These are phyloP conservation scores for Dicycla oo DNA, from an alignment of 2,888 invertebrate species.

Conservation along the genomic window DNA sequence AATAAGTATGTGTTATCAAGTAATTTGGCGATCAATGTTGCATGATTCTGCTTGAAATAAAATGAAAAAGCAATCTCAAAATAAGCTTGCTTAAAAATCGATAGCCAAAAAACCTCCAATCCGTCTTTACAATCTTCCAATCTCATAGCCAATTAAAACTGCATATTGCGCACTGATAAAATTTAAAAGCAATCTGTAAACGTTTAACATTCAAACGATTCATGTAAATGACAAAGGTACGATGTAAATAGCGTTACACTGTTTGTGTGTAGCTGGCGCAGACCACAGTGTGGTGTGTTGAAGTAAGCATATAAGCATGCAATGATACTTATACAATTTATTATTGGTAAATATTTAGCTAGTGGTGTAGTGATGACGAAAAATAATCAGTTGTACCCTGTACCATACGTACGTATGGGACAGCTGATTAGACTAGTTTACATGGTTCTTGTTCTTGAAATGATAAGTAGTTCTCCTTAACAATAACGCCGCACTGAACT, in stretches of 20 bases:
- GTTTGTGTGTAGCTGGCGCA: conserved; percentile 74
- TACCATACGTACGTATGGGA: no score
- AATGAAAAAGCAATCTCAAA: not conserved
- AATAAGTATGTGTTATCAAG: not conserved
- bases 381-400: no score
- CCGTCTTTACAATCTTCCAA: not conserved
- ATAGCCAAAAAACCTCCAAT: not conserved
- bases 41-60: no score
- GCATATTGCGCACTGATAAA: conserved; percentile 67
- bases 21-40: no score
- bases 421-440: no score
- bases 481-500: no score
- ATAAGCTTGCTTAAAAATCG: not conserved
- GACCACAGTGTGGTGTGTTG: conserved; percentile 49
- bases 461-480: no score
- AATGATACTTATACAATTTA: not conserved
- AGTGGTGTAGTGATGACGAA: no score
- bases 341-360: no score
- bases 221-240: conserved; percentile 82
- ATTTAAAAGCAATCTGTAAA: conserved; percentile 74
- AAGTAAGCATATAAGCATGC: conserved; percentile 33
- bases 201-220: conserved; percentile 68
- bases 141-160: conserved; percentile 30
- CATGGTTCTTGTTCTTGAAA: no score
- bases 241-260: conserved; percentile 81